These are phyloP conservation scores for Scatophagus argus DNA, from an alignment of 2,113 vertebrate species.

Conservation along the genomic window DNA sequence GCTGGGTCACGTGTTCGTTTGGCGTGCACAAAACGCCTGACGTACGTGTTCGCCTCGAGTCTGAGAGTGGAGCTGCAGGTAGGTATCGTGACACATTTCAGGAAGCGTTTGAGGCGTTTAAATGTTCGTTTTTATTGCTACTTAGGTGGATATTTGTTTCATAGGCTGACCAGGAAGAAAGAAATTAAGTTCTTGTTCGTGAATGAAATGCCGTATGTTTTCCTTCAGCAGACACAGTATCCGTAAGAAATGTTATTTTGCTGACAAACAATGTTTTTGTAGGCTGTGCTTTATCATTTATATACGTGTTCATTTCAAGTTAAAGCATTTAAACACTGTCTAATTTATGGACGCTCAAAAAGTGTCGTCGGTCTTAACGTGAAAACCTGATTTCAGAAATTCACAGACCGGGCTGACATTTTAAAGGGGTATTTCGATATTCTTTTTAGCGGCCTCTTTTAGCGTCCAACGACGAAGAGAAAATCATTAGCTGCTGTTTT, in stretches of 20 bases:
- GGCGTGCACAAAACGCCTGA: slow-evolving; percentile 44
- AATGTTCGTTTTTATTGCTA: background rate
- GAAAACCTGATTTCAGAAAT: background rate
- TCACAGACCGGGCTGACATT: too few relatives aligned
- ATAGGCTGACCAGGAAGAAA: background rate
- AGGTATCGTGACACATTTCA: slow-evolving; percentile 1
- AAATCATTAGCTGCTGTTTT: background rate
- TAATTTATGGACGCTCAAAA: background rate
- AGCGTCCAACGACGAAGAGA: too few relatives aligned
- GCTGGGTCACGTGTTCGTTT: background rate
- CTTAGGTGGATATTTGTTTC: too few relatives aligned
- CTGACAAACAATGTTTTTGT: background rate
- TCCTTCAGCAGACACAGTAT: background rate
- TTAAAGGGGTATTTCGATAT: background rate
- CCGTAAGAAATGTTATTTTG: background rate
- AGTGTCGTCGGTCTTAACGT: background rate
- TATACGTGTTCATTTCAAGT: background rate
- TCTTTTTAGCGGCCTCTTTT: rapidly evolving
- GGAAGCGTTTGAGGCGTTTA: background rate
- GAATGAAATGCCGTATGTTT: too few relatives aligned
- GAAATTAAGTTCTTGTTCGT: too few relatives aligned
- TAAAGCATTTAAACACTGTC: background rate
- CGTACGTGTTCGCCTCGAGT: rapidly evolving
- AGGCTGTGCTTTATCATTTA: too few relatives aligned
- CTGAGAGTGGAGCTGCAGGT: slow-evolving; percentile 35